Evolutionary conservation across 2,113 vertebrate species (phyloP).

Genomic region (Neolamprologus fasciatus): DNA sequence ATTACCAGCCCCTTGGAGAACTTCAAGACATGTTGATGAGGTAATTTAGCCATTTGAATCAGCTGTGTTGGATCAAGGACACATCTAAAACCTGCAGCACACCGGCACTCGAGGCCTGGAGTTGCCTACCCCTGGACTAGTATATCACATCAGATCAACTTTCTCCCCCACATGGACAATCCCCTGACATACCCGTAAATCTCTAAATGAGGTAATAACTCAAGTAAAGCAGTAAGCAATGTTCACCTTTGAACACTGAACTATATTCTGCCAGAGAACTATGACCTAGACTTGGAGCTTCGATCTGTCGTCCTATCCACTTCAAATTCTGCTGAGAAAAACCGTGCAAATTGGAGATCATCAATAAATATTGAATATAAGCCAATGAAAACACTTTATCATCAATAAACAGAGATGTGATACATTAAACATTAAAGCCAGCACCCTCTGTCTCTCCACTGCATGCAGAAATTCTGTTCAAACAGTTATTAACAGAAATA

Average conservation of each 20-base stretch:
- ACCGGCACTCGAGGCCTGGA: too few species aligned
- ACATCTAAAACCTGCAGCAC: too few species aligned
- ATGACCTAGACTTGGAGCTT: not conserved
- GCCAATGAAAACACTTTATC: not conserved
- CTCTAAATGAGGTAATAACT: not conserved
- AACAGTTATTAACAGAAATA: not conserved
- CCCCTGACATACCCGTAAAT: not conserved
- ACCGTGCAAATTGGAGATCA: not conserved
- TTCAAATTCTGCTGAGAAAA: not conserved
- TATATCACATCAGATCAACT: not conserved
- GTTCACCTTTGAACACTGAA: not conserved
- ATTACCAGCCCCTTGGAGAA: too few species aligned
- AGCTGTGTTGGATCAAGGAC: too few species aligned
- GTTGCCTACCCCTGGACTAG: not conserved
- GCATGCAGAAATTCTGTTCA: not conserved
- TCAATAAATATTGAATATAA: not conserved
- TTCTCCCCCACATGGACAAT: not conserved
- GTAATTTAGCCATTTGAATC: too few species aligned
- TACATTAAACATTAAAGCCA: not conserved
- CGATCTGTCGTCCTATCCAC: not conserved
- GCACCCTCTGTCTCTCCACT: not conserved
- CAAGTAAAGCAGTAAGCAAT: not conserved
- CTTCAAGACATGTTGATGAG: too few species aligned
- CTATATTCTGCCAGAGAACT: not conserved
- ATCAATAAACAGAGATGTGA: not conserved